Percentiles rank a stretch among this genome's conserved stretches.
phyloP scores from a whole-genome alignment of 2,113 vertebrate species.

The Crotalus helleri region DNA sequence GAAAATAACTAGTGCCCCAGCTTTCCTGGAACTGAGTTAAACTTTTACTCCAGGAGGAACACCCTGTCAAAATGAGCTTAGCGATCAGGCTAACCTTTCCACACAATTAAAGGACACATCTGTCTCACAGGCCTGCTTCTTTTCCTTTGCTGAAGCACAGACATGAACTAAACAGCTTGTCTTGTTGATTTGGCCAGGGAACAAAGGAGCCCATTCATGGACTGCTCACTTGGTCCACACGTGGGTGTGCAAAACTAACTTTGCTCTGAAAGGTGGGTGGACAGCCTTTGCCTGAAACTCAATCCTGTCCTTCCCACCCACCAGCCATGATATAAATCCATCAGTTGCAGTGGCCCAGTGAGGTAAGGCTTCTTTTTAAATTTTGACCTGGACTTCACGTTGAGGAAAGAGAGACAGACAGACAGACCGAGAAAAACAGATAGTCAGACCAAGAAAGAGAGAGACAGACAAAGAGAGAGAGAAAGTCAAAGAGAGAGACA shows the following conservation, averaged over 20 bases:
- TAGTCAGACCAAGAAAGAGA: not conserved
- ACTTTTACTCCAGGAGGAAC: slow-evolving; percentile 63
- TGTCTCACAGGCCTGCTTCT: slow-evolving; percentile 74
- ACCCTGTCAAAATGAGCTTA: slow-evolving; percentile 73
- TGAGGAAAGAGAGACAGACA: slow-evolving; percentile 1
- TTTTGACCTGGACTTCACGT: slow-evolving; percentile 3
- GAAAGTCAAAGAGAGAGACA: not conserved
- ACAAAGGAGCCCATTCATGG: slow-evolving; percentile 80
- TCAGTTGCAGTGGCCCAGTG: slow-evolving; percentile 67
- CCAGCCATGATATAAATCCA: slow-evolving; percentile 70
- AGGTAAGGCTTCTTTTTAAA: slow-evolving; percentile 46
- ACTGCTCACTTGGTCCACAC: slow-evolving; percentile 55
- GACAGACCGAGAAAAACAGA: too few species aligned
- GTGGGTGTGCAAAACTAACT: slow-evolving; percentile 38
- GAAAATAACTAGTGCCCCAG: slow-evolving; percentile 37
- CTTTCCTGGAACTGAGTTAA: slow-evolving; percentile 32
- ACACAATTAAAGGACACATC: slow-evolving; percentile 80
- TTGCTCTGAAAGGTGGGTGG: slow-evolving; percentile 33
- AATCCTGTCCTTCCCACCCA: not conserved
- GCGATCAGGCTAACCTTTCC: slow-evolving; percentile 79
- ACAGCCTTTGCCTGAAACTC: slow-evolving; percentile 69
- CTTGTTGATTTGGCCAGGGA: slow-evolving; percentile 65
- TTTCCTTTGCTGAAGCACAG: slow-evolving; percentile 69
- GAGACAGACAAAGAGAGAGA: not conserved
- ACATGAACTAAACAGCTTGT: slow-evolving; percentile 82